Conservation (phyloP, 1,140 invertebrate species). For the Drosophila sp. region DNA sequence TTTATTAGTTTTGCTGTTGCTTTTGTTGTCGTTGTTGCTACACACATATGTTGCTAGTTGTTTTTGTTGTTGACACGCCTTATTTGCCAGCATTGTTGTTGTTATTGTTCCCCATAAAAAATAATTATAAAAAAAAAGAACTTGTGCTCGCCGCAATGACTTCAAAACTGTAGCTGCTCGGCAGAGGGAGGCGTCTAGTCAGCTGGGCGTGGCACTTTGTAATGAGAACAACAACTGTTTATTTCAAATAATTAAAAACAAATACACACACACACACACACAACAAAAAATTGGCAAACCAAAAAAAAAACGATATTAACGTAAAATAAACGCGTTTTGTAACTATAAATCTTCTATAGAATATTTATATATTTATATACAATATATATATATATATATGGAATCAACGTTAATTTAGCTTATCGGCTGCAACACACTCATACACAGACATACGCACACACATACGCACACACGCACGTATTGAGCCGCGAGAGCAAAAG, state of each 20-base stretch:
- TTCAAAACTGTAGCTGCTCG: conserved; percentile 21
- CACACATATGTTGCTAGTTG: no score
- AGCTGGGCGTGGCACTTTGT: background rate
- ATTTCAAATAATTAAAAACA: conserved; percentile 7
- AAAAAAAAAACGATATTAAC: background rate
- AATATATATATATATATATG: conserved; percentile 9
- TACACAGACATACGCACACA: background rate
- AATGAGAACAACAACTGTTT: background rate
- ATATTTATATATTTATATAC: conserved; percentile 1
- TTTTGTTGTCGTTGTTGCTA: conserved; percentile 28
- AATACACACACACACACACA: conserved; percentile 17
- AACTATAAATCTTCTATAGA: background rate
- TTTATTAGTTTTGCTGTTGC: background rate
- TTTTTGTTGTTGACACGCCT: conserved; percentile 20
- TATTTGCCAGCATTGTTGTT: conserved; percentile 21
- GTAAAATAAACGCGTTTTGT: background rate
- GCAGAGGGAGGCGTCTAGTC: background rate
- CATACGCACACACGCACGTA: conserved; percentile 19
- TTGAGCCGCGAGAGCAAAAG: conserved; percentile 17
- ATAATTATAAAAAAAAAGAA: background rate
- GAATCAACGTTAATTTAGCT: conserved; percentile 1
- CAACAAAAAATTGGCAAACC: background rate
- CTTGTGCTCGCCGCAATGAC: background rate
- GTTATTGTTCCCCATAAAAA: background rate
- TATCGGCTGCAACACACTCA: conserved; percentile 16